phyloP scores from a whole-genome alignment of 1,140 invertebrate genomes.

The Trichogramma pretiosum region DNA sequence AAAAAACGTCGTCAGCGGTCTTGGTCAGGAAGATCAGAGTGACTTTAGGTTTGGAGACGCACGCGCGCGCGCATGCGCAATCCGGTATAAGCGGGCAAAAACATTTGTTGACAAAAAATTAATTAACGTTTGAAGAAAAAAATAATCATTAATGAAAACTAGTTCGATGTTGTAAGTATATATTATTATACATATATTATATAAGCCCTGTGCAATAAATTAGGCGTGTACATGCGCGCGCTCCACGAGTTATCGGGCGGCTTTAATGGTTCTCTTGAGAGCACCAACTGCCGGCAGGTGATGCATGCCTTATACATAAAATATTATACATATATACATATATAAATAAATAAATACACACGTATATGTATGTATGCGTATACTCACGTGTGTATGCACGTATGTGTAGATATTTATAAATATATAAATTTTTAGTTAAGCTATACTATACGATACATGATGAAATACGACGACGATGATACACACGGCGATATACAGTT shows the following conservation, averaged over 20 bases:
- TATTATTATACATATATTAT: no score
- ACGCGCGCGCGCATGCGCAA: not conserved
- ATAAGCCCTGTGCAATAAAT: constrained; percentile 18
- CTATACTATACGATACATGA: no score
- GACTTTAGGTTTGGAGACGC: no score
- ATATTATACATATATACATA: constrained; percentile 8
- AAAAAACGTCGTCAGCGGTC: no score
- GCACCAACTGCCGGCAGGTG: constrained; percentile 36
- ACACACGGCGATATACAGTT: no score
- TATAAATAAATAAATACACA: constrained; percentile 1
- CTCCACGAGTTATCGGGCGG: constrained; percentile 13
- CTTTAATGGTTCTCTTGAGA: constrained; percentile 27
- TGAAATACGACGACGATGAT: no score
- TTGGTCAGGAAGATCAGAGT: no score
- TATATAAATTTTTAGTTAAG: no score
- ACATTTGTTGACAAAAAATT: no score
- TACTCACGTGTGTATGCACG: not conserved
- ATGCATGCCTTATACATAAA: constrained; percentile 41
- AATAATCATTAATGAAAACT: constrained; percentile 15
- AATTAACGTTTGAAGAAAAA: no score
- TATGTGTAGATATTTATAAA: no score
- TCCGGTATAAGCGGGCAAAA: constrained; percentile 16
- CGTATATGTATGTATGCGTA: not conserved
- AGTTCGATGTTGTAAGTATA: constrained; percentile 16
- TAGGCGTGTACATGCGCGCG: constrained; percentile 10